phyloP scores from a whole-genome alignment of 2,113 vertebrate species.

The Rhagologus leucostigma region DNA sequence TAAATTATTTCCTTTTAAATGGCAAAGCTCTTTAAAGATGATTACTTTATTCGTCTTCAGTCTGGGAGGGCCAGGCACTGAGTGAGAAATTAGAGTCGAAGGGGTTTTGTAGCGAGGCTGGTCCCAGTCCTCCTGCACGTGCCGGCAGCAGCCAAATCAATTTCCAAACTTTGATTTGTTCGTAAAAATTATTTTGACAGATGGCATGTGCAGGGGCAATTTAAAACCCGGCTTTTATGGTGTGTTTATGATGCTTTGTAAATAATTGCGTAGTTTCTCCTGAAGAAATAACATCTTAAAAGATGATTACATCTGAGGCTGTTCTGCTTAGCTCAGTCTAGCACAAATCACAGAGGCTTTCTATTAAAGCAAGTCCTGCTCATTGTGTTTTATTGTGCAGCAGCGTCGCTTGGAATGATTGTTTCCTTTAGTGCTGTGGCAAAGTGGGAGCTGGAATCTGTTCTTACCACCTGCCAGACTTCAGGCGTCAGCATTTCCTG shows the following conservation, averaged over 20 bases:
- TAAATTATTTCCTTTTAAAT: background rate
- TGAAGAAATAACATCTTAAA: background rate
- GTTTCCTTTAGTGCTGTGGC: background rate
- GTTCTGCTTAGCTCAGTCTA: background rate
- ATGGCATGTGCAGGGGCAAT: background rate
- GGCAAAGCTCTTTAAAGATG: background rate
- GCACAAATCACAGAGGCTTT: background rate
- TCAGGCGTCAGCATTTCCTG: background rate
- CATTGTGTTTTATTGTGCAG: background rate
- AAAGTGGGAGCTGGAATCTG: background rate
- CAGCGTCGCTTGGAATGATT: background rate
- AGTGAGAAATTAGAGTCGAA: background rate
- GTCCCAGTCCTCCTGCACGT: background rate
- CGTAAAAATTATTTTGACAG: constrained; percentile 17
- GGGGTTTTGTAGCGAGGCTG: background rate
- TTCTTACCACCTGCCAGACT: background rate
- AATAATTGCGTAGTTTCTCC: background rate
- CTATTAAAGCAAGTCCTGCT: background rate
- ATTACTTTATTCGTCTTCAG: constrained; percentile 22
- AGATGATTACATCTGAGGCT: constrained; percentile 5
- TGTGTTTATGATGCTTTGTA: background rate
- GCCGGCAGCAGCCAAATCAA: background rate
- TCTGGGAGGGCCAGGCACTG: background rate
- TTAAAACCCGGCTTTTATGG: background rate
- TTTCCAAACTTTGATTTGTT: background rate